Base-by-base conservation (phyloP, 2,888 invertebrate species). In the Drosophila testacea region DNA sequence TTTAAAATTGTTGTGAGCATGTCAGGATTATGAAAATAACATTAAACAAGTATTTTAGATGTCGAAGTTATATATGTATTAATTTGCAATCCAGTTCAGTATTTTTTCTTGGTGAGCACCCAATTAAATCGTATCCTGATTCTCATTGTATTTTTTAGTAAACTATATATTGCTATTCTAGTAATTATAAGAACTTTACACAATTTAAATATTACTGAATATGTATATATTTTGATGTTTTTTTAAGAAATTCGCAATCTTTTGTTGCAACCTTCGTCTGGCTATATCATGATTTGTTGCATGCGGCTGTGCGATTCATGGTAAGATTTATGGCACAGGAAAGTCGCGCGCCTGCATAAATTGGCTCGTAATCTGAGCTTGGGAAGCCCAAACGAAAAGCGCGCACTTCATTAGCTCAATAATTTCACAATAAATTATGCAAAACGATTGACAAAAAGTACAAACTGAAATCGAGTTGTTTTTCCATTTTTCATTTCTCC, bases 321-420 rank as follows among this genome's bases (percentile, higher is more conserved):
- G 65, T 64, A 81, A 71, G 87, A 88, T 83, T 86, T 88, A 86
- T 88, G 74, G 66, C 36, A 41, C 69, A 70, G 72, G 71, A 70
- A 88, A 69, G 67, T 68, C 61, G 79, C 65, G 79, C 72, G 81
- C 76, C 51, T 67, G 89, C 83, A 89, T 89, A 89, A 89, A 85
- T 88, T 89, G 83, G 59, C 66, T 64, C 61, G 83, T 83, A 85
- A 88, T 85, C 88, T 55, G 69, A 75, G 79, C 47, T 22, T 30
- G 32, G 51, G 39, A 44, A 52, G 67, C 32, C 39, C 55, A 59
- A 65, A 42, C 46, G 52, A 73, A 68, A 66, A 66, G 75, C 75
- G 71, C 75, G 70, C 74, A 88, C 89, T 85, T 85, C 88, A 85
- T 85, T 89, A 88, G 89, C 83, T 88, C 75, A 77, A 87, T 83